Evolutionary conservation across 2,888 invertebrate genomes (phyloP).

Genomic region (Formica aserva): DNA sequence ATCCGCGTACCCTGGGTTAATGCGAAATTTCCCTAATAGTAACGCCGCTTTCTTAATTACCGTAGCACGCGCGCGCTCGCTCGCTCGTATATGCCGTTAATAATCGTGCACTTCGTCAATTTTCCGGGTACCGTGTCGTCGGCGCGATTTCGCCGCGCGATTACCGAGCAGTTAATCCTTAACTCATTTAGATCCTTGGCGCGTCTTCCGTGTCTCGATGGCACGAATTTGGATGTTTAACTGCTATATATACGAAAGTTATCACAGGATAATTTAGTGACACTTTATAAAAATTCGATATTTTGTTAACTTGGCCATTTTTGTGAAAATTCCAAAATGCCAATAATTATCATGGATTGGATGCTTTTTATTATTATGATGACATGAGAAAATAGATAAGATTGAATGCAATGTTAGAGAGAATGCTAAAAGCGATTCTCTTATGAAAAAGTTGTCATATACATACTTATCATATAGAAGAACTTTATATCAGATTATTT

Average conservation of each 20-base stretch:
- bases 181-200: not conserved
- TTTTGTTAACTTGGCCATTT: not conserved
- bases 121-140: conserved; percentile 11
- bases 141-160: conserved; percentile 18
- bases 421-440: not conserved
- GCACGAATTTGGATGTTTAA: not conserved
- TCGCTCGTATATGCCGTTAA: conserved; percentile 42
- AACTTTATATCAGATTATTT: too few species aligned
- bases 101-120: conserved; percentile 49
- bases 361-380: too few species aligned
- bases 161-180: conserved; percentile 22
- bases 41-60: conserved; percentile 68
- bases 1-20: conserved; percentile 50
- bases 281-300: not conserved
- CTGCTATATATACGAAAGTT: not conserved
- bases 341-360: not conserved
- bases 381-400: too few species aligned
- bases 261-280: conserved; percentile 6
- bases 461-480: too few species aligned
- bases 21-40: conserved; percentile 55
- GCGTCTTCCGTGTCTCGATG: not conserved
- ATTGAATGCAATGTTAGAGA: too few species aligned
- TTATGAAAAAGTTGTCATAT: too few species aligned
- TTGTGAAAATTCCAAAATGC: not conserved
- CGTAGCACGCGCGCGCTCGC: conserved; percentile 23